A percentile compares a stretch with the other conserved stretches of the same genome.
Conservation (phyloP, 2,888 invertebrate genomes). For the Noctua pronuba region DNA sequence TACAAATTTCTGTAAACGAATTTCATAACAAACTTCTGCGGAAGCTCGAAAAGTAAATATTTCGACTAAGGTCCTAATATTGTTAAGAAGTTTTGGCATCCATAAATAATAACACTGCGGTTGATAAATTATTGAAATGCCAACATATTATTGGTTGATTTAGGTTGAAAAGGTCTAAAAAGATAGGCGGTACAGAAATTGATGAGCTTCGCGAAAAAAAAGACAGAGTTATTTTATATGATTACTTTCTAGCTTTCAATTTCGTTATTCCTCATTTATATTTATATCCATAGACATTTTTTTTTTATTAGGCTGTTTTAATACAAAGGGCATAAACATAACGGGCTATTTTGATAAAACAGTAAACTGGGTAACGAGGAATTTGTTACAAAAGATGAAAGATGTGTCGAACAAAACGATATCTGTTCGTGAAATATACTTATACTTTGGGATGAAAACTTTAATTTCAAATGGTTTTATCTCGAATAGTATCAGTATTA, state of each 20-base stretch:
- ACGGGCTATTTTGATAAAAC: constrained; percentile 13
- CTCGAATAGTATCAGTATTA: background rate
- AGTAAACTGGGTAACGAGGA: background rate
- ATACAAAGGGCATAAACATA: background rate
- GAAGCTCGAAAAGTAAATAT: constrained; percentile 21
- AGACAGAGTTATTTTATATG: constrained; percentile 1
- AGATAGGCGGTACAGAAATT: background rate
- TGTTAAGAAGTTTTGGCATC: constrained; percentile 34
- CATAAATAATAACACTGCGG: constrained; percentile 38
- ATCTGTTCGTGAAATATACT: background rate
- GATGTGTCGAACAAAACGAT: background rate
- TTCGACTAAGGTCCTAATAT: constrained; percentile 26
- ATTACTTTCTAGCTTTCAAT: constrained; percentile 11
- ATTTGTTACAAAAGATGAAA: background rate
- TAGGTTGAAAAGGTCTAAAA: background rate
- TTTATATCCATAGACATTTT: background rate
- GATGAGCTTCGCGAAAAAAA: background rate
- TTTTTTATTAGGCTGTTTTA: background rate
- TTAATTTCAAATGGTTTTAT: background rate
- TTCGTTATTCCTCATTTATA: background rate
- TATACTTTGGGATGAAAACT: background rate
- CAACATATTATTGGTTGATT: constrained; percentile 25
- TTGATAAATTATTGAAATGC: constrained; percentile 46
- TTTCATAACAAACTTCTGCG: constrained; percentile 33
- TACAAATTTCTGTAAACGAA: constrained; percentile 31